Evolutionary conservation across 2,113 vertebrate genomes (phyloP).

Genomic region (Ceuthmochares aereus): DNA sequence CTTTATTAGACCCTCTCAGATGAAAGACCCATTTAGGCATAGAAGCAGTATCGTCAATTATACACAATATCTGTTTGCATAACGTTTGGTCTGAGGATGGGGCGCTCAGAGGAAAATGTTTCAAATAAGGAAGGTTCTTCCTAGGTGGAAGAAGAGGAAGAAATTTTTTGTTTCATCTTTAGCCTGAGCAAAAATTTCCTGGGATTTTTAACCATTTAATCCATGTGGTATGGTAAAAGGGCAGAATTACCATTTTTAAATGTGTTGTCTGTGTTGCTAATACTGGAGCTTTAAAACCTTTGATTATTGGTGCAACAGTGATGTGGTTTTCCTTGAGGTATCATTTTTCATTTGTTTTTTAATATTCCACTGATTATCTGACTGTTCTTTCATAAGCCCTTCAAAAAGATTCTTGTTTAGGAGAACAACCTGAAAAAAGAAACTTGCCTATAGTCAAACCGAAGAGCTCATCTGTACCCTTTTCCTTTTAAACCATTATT

Average conservation of each 20-base stretch:
- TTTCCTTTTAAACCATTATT: neutral
- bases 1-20: neutral
- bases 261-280: neutral
- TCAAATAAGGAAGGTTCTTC: neutral
- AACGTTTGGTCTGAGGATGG: neutral
- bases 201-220: neutral
- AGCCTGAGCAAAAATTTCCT: neutral
- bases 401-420: neutral
- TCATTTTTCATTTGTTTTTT: neutral
- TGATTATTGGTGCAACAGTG: neutral
- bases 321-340: neutral
- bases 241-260: neutral
- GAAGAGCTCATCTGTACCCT: neutral
- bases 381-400: neutral
- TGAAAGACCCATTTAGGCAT: neutral
- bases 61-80: neutral
- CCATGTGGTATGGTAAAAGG: neutral
- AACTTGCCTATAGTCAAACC: neutral
- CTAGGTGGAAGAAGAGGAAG: neutral
- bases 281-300: neutral
- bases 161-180: neutral
- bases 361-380: neutral
- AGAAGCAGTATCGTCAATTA: neutral
- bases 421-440: neutral
- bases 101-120: neutral